phyloP scores from a whole-genome alignment of 2,797 vertebrate species.

The Acridotheres tristis region DNA sequence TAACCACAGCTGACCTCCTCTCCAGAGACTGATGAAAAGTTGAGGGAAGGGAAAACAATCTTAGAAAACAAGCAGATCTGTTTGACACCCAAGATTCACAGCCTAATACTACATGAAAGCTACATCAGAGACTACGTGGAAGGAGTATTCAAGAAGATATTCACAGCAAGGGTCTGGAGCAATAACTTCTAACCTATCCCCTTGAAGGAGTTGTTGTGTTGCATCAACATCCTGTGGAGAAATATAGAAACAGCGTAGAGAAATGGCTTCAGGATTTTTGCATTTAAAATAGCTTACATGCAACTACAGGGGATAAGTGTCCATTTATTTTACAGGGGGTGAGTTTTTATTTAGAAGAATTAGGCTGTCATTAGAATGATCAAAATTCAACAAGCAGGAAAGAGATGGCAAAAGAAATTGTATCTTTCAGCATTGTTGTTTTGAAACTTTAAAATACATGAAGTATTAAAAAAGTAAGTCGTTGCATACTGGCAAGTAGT shows the following conservation, averaged over 20 bases:
- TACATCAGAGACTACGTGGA: background rate
- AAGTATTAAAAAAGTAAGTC: background rate
- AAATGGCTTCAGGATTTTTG: background rate
- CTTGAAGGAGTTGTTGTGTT: background rate
- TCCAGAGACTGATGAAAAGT: background rate
- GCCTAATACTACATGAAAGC: background rate
- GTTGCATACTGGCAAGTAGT: background rate
- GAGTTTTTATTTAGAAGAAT: background rate
- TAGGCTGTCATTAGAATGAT: background rate
- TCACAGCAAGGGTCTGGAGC: background rate
- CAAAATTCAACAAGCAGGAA: background rate
- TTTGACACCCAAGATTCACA: background rate
- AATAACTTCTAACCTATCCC: background rate
- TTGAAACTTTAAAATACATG: background rate
- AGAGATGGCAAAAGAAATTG: background rate
- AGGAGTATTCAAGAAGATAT: background rate
- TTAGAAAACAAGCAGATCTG: background rate
- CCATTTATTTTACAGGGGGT: background rate
- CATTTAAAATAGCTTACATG: background rate
- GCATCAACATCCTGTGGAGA: background rate
- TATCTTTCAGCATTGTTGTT: background rate
- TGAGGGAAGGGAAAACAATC: background rate
- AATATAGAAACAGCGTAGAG: background rate
- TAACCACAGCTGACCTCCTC: background rate
- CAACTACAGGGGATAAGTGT: background rate